Evolutionary conservation across 2,113 vertebrate species (phyloP).

Genomic region (Myotis brandtii): DNA sequence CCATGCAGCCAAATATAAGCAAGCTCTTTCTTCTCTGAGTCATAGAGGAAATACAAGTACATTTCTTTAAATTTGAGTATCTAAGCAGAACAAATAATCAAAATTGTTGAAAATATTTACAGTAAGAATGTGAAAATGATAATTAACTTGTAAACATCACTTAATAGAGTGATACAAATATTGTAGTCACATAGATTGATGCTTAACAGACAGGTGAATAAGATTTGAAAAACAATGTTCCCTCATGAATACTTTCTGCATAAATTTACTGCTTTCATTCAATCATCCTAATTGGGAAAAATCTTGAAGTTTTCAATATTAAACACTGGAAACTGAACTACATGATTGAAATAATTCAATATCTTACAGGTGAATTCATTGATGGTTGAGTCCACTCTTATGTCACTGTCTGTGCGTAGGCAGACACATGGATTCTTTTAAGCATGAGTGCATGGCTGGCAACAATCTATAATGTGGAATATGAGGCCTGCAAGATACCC

Average conservation of each 20-base stretch:
- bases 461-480: neutral
- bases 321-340: neutral
- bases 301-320: neutral
- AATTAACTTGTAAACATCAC: neutral
- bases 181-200: neutral
- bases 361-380: neutral
- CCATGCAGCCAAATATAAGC: neutral
- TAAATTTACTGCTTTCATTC: neutral
- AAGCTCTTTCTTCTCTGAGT: neutral
- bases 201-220: neutral
- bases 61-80: neutral
- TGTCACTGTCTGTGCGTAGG: neutral
- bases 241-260: neutral
- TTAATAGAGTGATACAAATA: neutral
- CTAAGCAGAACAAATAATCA: neutral
- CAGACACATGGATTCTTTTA: neutral
- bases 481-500: neutral
- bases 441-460: neutral
- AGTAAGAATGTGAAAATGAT: neutral
- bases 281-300: neutral
- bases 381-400: neutral
- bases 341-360: neutral
- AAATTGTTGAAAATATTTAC: constrained; percentile 22
- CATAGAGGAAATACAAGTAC: neutral
- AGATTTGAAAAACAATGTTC: neutral